Evolutionary conservation across 2,888 invertebrate species (phyloP), one percentile per base, ranked within the genome.

Genomic region (Chymomyza fuscimana): DNA sequence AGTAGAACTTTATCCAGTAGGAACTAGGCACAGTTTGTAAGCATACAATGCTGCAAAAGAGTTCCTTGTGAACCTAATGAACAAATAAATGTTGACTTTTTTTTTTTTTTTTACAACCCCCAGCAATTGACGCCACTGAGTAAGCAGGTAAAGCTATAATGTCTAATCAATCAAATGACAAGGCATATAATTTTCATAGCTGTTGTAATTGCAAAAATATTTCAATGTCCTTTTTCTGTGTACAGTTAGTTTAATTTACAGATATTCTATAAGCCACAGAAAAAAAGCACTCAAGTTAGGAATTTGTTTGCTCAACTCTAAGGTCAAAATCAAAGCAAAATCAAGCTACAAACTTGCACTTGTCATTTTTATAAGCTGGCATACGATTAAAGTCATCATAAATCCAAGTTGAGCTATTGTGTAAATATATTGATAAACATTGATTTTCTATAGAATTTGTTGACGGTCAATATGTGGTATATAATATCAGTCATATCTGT

Each of bases 221-320:
- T 85, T 85, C 85, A 85, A 85, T 86, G 85, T 87, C 85, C 87
- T 86, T 83, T 25, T 73, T 58, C 65, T 60, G 59, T 69, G 62
- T 81, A 82, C 83, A 82, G 82, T 83, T 85, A 85, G 72, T 65
- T 72, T 56, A 72, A 68, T 65, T 54, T 36, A 36, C 36, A 25
- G 25, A 25, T 25, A 9, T 36, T 46, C 12, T 46, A 46, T 46
- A 16, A 65, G 56, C 66, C 68, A 46, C 29, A 60, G 36, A 60
- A 60, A 32, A 32, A 32, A 32, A 32, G 6, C 80, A 73, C 72
- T 77, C 67, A 61, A 70, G 65, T 67, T 70, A 19, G 51, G 40
- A 52, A 65, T 63, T 73, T 70, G 72, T 64, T 36, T 64, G 6
- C 46, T 65, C 59, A 74, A 73, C 63, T 58, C 52, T 74, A 68